Evolutionary conservation across 2,113 vertebrate species (phyloP).

Genomic region (Cottus gobio): DNA sequence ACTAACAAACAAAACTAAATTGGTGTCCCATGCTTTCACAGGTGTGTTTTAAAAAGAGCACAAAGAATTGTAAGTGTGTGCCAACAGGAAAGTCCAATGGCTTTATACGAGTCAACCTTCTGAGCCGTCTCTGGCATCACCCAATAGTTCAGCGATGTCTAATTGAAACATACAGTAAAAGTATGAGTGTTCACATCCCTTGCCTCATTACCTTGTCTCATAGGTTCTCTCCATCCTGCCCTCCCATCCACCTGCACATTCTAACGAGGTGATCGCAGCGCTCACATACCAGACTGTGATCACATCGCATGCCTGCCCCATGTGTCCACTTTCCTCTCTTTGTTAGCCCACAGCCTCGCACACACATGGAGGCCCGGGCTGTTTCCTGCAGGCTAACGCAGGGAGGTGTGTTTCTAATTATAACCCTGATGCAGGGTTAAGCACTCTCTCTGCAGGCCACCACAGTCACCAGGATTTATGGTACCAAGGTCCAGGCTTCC

Average conservation of each 20-base stretch:
- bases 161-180: conserved; percentile 37
- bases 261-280: conserved; percentile 70
- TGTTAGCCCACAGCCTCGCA: conserved; percentile 66
- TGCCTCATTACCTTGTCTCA: conserved; percentile 41
- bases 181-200: conserved; percentile 41
- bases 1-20: background rate
- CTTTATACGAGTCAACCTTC: conserved; percentile 42
- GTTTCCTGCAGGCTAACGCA: conserved; percentile 74
- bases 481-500: conserved; percentile 26
- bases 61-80: background rate
- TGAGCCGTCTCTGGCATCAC: conserved; percentile 7
- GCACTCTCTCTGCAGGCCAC: conserved; percentile 62
- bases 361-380: conserved; percentile 52
- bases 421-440: conserved; percentile 65
- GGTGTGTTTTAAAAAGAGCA: background rate
- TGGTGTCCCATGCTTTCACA: background rate
- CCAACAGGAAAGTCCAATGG: conserved; percentile 3
- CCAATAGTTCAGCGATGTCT: conserved; percentile 30
- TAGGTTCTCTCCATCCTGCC: conserved; percentile 51
- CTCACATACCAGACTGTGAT: conserved; percentile 65
- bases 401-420: conserved; percentile 83
- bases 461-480: conserved; percentile 67
- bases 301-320: conserved; percentile 69
- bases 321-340: conserved; percentile 82
- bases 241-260: conserved; percentile 76